Conservation (phyloP, 2,113 vertebrate genomes). For the Heptranchias perlo region DNA sequence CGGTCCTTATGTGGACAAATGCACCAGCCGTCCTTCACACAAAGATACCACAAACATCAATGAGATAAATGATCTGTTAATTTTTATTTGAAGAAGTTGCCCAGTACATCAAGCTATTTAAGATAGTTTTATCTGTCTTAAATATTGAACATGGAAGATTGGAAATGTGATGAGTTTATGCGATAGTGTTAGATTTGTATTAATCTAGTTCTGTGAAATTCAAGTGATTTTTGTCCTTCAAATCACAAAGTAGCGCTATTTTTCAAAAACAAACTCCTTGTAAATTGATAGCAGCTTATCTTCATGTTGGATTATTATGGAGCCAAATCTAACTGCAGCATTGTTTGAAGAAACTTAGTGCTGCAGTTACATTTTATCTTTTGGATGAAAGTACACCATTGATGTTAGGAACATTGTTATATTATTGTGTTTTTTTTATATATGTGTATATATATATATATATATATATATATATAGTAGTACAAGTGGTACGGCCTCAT, state of each 20-base stretch:
- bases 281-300: not conserved
- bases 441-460: too few relatives aligned
- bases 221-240: not conserved
- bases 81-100: too few relatives aligned
- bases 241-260: not conserved
- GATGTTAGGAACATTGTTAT: not conserved
- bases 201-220: not conserved
- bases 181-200: not conserved
- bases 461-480: not conserved
- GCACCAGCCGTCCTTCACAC: too few relatives aligned
- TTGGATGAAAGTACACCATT: not conserved
- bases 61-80: too few relatives aligned
- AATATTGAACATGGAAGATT: not conserved
- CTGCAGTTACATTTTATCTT: not conserved
- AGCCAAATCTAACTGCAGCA: not conserved
- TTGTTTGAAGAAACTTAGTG: not conserved
- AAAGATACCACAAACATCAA: too few relatives aligned
- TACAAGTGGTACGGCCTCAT: not conserved
- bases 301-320: not conserved
- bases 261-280: not conserved
- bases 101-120: too few relatives aligned
- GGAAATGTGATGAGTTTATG: not conserved
- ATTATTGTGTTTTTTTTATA: too few relatives aligned
- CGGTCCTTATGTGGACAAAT: too few relatives aligned
- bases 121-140: not conserved